These are phyloP conservation scores for Tetraodon nigroviridis DNA, from an alignment of 2,113 vertebrate genomes.

Conservation along the genomic window DNA sequence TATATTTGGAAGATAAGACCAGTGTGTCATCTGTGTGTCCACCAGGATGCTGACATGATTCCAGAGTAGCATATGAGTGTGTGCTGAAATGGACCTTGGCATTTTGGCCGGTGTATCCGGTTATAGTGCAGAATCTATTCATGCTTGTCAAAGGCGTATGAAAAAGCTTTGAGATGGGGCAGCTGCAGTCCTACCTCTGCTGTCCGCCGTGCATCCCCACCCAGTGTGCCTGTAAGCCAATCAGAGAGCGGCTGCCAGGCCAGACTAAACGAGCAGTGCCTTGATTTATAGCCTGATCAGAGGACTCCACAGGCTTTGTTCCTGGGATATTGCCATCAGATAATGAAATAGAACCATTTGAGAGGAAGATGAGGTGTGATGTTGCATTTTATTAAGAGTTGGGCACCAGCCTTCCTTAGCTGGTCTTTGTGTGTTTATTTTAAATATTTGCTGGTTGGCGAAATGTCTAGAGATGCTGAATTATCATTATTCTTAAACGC, in stretches of 20 bases:
- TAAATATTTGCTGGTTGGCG: neutral
- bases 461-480: constrained; percentile 19
- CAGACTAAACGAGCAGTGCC: constrained; percentile 48
- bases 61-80: constrained; percentile 44
- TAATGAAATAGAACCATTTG: constrained; percentile 12
- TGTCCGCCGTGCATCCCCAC: constrained; percentile 41
- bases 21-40: constrained; percentile 52
- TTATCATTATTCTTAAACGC: constrained; percentile 27
- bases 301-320: constrained; percentile 50
- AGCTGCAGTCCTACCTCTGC: constrained; percentile 29
- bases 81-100: neutral
- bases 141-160: neutral
- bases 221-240: constrained; percentile 46
- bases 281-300: constrained; percentile 51
- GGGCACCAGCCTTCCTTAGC: neutral
- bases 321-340: constrained; percentile 23
- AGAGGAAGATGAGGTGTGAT: neutral
- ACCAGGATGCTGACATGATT: constrained; percentile 30
- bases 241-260: constrained; percentile 7
- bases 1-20: constrained; percentile 37
- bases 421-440: neutral
- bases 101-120: neutral
- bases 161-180: neutral
- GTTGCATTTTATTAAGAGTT: neutral
- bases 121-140: neutral